Conservation (phyloP, 1,140 invertebrate genomes). For the Drosophila pectinifera region DNA sequence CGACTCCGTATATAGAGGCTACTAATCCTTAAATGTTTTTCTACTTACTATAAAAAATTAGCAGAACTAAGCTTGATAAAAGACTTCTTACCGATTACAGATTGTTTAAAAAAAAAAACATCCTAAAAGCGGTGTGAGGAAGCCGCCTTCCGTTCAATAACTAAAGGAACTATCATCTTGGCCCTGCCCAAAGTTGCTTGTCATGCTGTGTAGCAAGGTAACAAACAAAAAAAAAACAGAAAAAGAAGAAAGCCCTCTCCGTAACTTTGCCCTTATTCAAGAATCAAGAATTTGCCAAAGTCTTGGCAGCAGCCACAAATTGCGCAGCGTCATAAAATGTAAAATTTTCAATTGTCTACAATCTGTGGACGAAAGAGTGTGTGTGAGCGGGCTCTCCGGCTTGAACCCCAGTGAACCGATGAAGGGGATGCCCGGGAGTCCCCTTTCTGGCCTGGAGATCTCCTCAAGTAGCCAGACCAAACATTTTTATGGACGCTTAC, state of each 20-base stretch:
- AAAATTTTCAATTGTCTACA: conserved; percentile 82
- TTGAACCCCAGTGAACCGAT: conserved; percentile 48
- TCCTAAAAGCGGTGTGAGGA: not conserved
- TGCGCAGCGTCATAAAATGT: conserved; percentile 82
- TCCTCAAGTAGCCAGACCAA: conserved; percentile 60
- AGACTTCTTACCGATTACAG: not conserved
- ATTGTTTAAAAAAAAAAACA: no score
- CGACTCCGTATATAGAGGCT: no score
- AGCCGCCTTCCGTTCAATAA: conserved; percentile 22
- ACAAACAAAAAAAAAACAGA: not conserved
- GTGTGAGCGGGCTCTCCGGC: conserved; percentile 14
- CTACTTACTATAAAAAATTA: not conserved
- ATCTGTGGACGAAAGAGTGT: conserved; percentile 54
- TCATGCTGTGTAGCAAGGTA: conserved; percentile 40
- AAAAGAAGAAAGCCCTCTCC: not conserved
- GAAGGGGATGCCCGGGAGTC: not conserved
- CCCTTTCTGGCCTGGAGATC: not conserved
- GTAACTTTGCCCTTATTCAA: conserved; percentile 11
- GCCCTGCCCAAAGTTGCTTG: conserved; percentile 20
- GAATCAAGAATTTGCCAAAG: conserved; percentile 54
- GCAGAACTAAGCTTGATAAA: not conserved
- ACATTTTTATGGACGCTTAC: conserved; percentile 80
- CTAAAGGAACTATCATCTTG: conserved; percentile 35
- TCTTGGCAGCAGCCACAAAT: conserved; percentile 64
- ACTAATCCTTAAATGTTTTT: no score